Conservation (phyloP, 2,888 invertebrate species). For the Apoda limacodes region DNA sequence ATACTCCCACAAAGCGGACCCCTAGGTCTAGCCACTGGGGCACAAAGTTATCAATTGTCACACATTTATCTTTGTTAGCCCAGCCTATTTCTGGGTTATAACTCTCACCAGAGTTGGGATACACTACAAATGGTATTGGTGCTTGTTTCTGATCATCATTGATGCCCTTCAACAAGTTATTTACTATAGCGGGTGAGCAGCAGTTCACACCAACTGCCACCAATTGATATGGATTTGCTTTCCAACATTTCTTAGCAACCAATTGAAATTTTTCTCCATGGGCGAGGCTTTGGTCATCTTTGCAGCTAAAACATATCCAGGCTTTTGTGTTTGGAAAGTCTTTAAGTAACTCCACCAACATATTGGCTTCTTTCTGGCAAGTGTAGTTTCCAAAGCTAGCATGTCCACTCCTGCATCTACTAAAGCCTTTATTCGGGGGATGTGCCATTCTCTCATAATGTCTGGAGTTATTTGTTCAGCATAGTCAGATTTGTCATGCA, state of each 20-base stretch:
- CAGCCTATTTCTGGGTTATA: constrained; percentile 74
- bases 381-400: constrained; percentile 93
- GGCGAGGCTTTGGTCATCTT: constrained; percentile 68
- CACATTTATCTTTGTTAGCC: constrained; percentile 73
- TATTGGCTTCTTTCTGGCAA: constrained; percentile 86
- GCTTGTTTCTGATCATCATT: constrained; percentile 30
- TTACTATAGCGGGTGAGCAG: constrained; percentile 58
- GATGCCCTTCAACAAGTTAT: constrained; percentile 36
- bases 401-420: constrained; percentile 84
- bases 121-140: constrained; percentile 81
- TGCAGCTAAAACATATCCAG: constrained; percentile 92
- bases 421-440: constrained; percentile 80
- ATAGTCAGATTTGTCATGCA: constrained; percentile 92
- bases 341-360: constrained; percentile 79
- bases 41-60: constrained; percentile 75
- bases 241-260: constrained; percentile 75
- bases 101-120: constrained; percentile 91
- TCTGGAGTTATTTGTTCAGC: constrained; percentile 71
- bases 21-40: constrained; percentile 83
- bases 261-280: constrained; percentile 82
- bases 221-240: constrained; percentile 72
- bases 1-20: constrained; percentile 82
- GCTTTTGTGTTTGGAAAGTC: constrained; percentile 81
- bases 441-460: constrained; percentile 84
- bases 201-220: constrained; percentile 92